Conservation (phyloP, 2,113 vertebrate species). For the Porphyrio hochstetteri region DNA sequence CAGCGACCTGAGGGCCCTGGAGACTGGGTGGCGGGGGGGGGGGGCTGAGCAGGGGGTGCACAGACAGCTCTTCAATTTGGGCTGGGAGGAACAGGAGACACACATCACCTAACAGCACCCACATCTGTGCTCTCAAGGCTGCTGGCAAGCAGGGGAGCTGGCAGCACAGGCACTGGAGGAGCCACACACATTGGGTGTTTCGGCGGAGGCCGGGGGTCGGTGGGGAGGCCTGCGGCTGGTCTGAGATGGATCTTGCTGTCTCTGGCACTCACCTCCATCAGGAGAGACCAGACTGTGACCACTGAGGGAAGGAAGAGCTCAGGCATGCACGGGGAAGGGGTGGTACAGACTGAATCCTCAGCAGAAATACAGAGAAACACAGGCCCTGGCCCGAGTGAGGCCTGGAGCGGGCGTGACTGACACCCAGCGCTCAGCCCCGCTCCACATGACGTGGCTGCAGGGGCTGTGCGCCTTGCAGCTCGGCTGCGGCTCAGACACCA, state of each 20-base stretch:
- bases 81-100: not conserved
- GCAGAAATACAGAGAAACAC: not conserved
- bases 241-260: not conserved
- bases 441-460: fast-evolving
- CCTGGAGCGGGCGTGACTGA: not conserved
- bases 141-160: not conserved
- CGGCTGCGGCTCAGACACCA: not conserved
- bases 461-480: not conserved
- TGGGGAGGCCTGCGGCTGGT: not conserved
- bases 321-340: not conserved
- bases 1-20: not conserved
- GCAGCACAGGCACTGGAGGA: not conserved
- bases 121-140: not conserved
- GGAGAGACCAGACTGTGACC: not conserved
- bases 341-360: not conserved
- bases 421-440: not conserved
- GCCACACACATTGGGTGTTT: not conserved
- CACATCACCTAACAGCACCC: fast-evolving
- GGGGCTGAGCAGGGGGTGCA: not conserved
- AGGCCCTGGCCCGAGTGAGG: fast-evolving
- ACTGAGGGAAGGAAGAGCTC: not conserved
- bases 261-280: not conserved
- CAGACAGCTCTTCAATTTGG: not conserved
- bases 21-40: too few relatives aligned
- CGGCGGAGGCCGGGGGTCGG: not conserved